Base-by-base conservation (phyloP, 1,140 invertebrate species). In the Yoshiicerus persimilis region DNA sequence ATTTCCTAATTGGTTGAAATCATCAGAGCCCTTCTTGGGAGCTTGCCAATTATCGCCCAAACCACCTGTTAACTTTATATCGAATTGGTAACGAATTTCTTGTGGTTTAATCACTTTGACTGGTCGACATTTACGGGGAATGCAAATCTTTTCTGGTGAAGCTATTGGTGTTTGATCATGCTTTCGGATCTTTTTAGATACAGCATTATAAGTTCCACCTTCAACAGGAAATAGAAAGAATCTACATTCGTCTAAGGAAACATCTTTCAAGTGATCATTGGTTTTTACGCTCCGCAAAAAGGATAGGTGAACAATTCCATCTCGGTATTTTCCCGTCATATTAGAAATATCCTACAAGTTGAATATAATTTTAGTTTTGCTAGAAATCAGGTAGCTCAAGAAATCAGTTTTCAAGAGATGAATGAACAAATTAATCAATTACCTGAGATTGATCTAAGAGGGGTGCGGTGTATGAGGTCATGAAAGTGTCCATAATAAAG, bases 401-500 rank as follows among this genome's bases (percentile, higher is more conserved):
- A n/a, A n/a, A n/a, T n/a, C n/a, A n/a, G n/a, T n/a, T n/a, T n/a
- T n/a, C n/a, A n/a, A n/a, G n/a, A n/a, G n/a, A n/a, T n/a, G 75
- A 34, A 34, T 30, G 30, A 34, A 30, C 6, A 80, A 34, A 13
- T 9, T 16, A 27, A n/a, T 34, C 11, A 80, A 6, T 80, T 30
- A 90, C 89, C 80, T 90, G 90, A 38, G 93, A 94, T 0, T 93
- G 92, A 92, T 98, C 97, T 10, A 97, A 92, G 5, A 95, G 93
- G 0, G 97, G 97, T 34, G 91, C 84, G 10, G 86, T 87, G 88
- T 93, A 93, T 0, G 90, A 91, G 11, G 87, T 94, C 41, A 97
- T 95, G 96, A 96, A 98, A 0, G 96, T 96, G 92, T 98, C 97
- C 95, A 97, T 97, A 5, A 98, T 91, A 92, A 97, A 97, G 41